These are phyloP conservation scores for Ptychodera flava DNA, from an alignment of 35 echinoderm and acorn worm species.

Conservation along the genomic window DNA sequence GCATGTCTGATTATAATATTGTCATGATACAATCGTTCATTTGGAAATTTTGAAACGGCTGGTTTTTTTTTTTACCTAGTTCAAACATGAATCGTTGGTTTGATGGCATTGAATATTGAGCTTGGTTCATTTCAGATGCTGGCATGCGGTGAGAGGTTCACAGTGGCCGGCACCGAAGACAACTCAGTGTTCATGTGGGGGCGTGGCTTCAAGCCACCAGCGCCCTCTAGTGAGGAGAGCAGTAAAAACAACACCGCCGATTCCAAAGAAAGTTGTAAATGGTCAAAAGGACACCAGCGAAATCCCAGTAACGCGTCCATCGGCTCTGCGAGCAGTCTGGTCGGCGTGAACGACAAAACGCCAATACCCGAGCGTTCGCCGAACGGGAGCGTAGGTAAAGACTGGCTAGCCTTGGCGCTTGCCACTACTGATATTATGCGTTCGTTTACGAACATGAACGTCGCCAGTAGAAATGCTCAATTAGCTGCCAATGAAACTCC, in stretches of 20 bases:
- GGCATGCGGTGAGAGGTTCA: conserved; percentile 81
- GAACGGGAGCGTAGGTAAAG: background rate
- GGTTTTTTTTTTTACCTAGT: too few relatives aligned
- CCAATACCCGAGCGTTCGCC: background rate
- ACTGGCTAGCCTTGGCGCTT: background rate
- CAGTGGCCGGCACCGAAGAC: conserved; percentile 71
- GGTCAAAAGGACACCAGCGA: background rate
- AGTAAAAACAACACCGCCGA: conserved; percentile 63
- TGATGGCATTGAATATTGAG: too few relatives aligned
- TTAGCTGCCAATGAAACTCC: too few relatives aligned
- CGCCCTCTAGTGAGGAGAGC: conserved; percentile 53
- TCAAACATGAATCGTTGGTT: too few relatives aligned
- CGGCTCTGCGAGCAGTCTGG: background rate
- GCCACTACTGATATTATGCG: background rate
- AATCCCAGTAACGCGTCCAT: background rate
- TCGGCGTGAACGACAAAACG: background rate
- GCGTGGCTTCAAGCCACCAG: conserved; percentile 40
- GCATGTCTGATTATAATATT: too few relatives aligned
- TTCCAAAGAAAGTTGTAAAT: conserved; percentile 5
- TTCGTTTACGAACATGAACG: too few relatives aligned
- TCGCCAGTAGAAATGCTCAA: too few relatives aligned
- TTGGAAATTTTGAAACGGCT: too few relatives aligned
- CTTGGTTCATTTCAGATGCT: conserved; percentile 60
- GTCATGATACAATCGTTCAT: too few relatives aligned
- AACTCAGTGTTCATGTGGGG: conserved; percentile 86